Conservation (phyloP, 2,797 vertebrate genomes). For the Chaetodon trifasciatus region DNA sequence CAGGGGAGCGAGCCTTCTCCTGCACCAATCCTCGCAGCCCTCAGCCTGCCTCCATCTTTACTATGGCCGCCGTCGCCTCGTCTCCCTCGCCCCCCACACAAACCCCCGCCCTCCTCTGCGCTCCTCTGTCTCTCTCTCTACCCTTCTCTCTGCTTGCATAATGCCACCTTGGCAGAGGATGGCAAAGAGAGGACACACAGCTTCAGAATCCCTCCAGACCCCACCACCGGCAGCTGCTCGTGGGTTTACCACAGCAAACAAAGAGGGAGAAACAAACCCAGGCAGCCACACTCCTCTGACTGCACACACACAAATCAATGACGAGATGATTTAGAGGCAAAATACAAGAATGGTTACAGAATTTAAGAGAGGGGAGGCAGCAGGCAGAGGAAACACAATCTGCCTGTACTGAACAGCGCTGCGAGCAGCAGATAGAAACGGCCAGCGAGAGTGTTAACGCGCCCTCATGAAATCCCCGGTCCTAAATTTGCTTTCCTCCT, state of each 20-base stretch:
- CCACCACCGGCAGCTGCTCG: constrained; percentile 91
- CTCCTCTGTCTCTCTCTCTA: constrained; percentile 53
- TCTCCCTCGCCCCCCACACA: constrained; percentile 30
- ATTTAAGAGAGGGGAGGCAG: constrained; percentile 23
- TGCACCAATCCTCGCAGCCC: constrained; percentile 77
- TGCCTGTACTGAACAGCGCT: constrained; percentile 28
- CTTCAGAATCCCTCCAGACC: constrained; percentile 90
- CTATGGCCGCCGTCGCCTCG: constrained; percentile 71
- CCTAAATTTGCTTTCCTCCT: constrained; percentile 26
- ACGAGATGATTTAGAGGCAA: constrained; percentile 64
- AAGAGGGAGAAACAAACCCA: constrained; percentile 81
- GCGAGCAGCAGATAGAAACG: constrained; percentile 28
- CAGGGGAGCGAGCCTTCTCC: constrained; percentile 88
- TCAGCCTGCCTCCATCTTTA: constrained; percentile 76
- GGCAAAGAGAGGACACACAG: constrained; percentile 83
- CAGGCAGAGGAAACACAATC: constrained; percentile 36
- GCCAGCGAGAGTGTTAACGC: constrained; percentile 27
- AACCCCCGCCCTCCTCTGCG: constrained; percentile 34
- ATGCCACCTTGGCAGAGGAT: constrained; percentile 90
- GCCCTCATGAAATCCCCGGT: constrained; percentile 23
- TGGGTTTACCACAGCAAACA: constrained; percentile 87
- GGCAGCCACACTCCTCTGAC: constrained; percentile 68
- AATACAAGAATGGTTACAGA: constrained; percentile 60
- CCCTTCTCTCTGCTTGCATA: constrained; percentile 82
- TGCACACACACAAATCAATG: constrained; percentile 61